These are phyloP conservation scores for Neodontobutis hainanensis DNA, from an alignment of 2,113 vertebrate species.

Conservation along the genomic window DNA sequence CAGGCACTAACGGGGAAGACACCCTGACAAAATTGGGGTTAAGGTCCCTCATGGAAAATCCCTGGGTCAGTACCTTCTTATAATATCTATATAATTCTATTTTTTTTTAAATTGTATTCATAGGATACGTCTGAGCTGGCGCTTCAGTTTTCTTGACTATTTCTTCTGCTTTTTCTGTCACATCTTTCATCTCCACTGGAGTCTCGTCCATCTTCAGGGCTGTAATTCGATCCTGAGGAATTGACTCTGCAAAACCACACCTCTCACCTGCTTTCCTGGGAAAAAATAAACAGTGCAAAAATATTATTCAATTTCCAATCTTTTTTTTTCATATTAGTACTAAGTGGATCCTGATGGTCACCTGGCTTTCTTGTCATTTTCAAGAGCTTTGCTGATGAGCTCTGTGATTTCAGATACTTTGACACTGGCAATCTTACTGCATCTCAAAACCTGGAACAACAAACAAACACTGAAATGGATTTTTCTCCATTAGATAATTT, in stretches of 20 bases:
- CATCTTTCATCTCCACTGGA: constrained; percentile 79
- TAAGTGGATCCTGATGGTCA: constrained; percentile 59
- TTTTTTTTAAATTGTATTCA: not conserved
- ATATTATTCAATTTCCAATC: not conserved
- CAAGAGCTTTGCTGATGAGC: constrained; percentile 90
- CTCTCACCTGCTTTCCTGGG: constrained; percentile 90
- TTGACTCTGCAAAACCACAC: constrained; percentile 93
- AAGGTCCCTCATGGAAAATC: constrained; percentile 62
- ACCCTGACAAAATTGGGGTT: constrained; percentile 74
- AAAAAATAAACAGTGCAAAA: not conserved
- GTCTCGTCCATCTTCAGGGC: constrained; percentile 85
- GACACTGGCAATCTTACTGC: constrained; percentile 95
- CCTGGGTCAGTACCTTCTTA: no score
- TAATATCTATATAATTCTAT: no score
- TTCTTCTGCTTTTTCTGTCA: constrained; percentile 81
- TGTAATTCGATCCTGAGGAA: constrained; percentile 89
- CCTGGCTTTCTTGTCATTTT: constrained; percentile 90
- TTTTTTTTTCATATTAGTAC: not conserved
- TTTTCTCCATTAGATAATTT: not conserved
- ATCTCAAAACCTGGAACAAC: constrained; percentile 87
- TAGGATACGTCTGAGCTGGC: constrained; percentile 82
- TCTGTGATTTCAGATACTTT: constrained; percentile 96
- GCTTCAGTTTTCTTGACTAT: constrained; percentile 82
- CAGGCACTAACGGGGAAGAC: constrained; percentile 81
- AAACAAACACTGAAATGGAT: not conserved